Percentiles rank a stretch among this genome's conserved stretches.
Conservation (phyloP, 2,113 vertebrate genomes). For the Sigmodon hispidus region DNA sequence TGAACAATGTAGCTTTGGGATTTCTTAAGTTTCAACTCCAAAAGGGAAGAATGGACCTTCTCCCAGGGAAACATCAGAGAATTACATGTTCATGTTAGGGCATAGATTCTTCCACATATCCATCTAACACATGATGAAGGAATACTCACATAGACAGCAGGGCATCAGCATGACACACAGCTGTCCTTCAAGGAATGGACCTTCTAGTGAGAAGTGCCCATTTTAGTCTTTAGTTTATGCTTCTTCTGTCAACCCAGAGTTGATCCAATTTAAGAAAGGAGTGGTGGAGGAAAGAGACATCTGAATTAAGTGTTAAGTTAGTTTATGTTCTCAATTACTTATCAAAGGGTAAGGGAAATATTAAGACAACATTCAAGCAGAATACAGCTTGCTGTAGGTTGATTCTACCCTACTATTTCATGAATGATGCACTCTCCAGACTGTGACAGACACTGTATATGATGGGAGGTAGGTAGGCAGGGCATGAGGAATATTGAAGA, state of each 20-base stretch:
- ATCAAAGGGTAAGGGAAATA: neutral
- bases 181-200: neutral
- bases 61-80: neutral
- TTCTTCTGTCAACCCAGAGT: neutral
- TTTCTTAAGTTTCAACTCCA: conserved; percentile 18
- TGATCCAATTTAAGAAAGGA: neutral
- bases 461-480: neutral
- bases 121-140: neutral
- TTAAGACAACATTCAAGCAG: neutral
- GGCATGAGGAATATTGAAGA: neutral
- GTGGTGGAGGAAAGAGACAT: neutral
- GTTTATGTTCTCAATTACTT: conserved; percentile 20
- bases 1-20: neutral
- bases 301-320: neutral
- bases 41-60: neutral
- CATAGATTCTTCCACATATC: neutral
- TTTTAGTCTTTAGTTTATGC: neutral
- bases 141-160: neutral
- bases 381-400: neutral
- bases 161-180: neutral
- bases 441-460: neutral
- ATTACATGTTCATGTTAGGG: neutral
- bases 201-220: neutral
- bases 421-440: neutral
- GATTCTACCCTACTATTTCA: neutral